Conservation (phyloP, 2,888 invertebrate species). For the Melipona bicolor region DNA sequence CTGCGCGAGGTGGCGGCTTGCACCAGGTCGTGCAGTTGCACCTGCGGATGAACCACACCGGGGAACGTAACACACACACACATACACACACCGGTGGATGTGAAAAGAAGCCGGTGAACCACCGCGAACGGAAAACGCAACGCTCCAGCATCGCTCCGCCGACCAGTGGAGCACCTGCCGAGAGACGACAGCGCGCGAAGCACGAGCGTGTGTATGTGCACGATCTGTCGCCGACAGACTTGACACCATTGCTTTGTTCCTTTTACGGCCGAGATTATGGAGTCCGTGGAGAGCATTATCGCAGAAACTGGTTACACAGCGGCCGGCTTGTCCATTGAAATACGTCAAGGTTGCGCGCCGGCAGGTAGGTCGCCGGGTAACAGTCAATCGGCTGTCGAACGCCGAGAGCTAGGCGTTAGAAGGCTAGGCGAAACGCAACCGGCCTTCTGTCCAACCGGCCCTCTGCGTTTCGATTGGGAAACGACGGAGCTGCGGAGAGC, state of each 20-base stretch:
- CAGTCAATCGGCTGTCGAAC: slow-evolving; percentile 57
- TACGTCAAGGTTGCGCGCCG: slow-evolving; percentile 70
- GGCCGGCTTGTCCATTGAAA: slow-evolving; percentile 60
- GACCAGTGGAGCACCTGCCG: slow-evolving; percentile 59
- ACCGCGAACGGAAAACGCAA: neutral
- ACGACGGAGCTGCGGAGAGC: neutral
- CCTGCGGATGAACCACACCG: slow-evolving; percentile 47
- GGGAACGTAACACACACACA: neutral
- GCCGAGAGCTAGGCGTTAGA: slow-evolving; percentile 43
- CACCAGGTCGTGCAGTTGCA: slow-evolving; percentile 38
- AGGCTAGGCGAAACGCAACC: neutral
- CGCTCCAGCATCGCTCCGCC: slow-evolving; percentile 17
- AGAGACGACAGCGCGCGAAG: neutral
- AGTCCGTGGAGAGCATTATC: slow-evolving; percentile 68
- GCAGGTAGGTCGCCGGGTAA: slow-evolving; percentile 66
- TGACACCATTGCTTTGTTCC: slow-evolving; percentile 77
- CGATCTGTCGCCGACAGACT: slow-evolving; percentile 68
- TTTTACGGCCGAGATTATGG: slow-evolving; percentile 75
- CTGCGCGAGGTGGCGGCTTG: slow-evolving; percentile 38
- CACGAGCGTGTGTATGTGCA: slow-evolving; percentile 12
- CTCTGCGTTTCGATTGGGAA: neutral
- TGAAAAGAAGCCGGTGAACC: neutral
- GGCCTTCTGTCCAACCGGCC: neutral
- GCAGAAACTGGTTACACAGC: slow-evolving; percentile 67
- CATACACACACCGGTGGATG: neutral